Base-by-base conservation (phyloP, 2,113 vertebrate genomes). In the Blennius ocellaris region DNA sequence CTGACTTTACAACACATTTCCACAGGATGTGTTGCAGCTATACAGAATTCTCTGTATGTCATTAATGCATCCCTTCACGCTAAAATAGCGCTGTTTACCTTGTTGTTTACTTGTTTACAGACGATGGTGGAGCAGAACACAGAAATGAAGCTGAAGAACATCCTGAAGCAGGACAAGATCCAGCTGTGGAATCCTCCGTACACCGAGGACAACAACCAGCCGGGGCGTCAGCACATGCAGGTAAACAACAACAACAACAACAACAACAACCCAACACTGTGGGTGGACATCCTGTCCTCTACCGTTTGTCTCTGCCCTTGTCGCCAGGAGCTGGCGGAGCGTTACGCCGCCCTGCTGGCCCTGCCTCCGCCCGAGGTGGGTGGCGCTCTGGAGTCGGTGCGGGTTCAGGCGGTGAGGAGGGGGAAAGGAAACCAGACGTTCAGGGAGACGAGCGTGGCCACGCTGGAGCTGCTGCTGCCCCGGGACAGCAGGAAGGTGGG, bases 161-260 rank as follows among this genome's bases (percentile, higher is more conserved):
- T 91, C 82, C 86, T 99, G 78, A 95, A 95, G 88, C 93, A 95
- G 81, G 95, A 98, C 60, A 95, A 91, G 78, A 94, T 98, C 89
- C 95, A 95, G 50, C 94, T 99, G 2, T 98, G 97, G 97, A 96
- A 94, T 21, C 94, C 94, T 30, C 97, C 97, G 0, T 99, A 94
- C 73, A 98, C 96, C 17, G 87, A 89, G 0, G 94, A 94, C 30
- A 81, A 90, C 16, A 92, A 95, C 52, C 92, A 92, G 82, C 91
- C 90, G 48, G 94, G 93, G 40, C 94, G 94, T 39, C 71, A 15
- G 16, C 64, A 86, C 47, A 69, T 98, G 60, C 95, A 96, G 95
- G 97, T 84, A 30, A 30, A 30, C 21, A 30, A 30, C 44, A 15
- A 15, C 41, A 21, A 16, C 43, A 30, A 30, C 21, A 30, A 30